Percentiles rank a stretch among this genome's conserved stretches.
phyloP scores from a whole-genome alignment of 2,888 invertebrate genomes.

The Andrena chrysosceles region DNA sequence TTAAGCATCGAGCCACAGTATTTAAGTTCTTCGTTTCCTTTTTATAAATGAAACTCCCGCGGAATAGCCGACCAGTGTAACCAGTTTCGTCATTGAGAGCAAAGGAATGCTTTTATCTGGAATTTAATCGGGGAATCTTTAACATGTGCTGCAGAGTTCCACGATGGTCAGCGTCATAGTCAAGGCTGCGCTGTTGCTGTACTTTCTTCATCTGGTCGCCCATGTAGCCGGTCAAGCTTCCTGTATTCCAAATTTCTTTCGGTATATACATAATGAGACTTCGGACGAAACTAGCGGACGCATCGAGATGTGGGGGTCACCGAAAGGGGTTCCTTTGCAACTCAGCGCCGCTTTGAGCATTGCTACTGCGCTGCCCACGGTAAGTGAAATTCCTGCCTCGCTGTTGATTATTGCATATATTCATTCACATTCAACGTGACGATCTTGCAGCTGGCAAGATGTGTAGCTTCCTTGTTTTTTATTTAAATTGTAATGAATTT shows the following conservation, averaged over 20 bases:
- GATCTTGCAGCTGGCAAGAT: too few species aligned
- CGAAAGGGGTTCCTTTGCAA: constrained; percentile 70
- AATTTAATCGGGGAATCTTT: constrained; percentile 1
- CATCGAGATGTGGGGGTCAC: constrained; percentile 75
- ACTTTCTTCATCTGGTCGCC: constrained; percentile 40
- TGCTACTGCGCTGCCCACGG: constrained; percentile 73
- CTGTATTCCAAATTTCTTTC: constrained; percentile 75
- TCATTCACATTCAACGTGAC: too few species aligned
- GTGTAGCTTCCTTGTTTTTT: too few species aligned
- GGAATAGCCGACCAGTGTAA: too few species aligned
- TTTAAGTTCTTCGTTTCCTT: too few species aligned
- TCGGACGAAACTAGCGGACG: constrained; percentile 72
- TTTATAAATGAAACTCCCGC: too few species aligned
- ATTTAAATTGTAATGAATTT: too few species aligned
- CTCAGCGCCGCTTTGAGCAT: constrained; percentile 74
- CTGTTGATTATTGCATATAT: too few species aligned
- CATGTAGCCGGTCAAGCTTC: constrained; percentile 62
- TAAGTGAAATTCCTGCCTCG: constrained; percentile 48
- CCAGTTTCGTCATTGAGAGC: too few species aligned
- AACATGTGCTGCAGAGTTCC: constrained; percentile 27
- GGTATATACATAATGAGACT: constrained; percentile 68
- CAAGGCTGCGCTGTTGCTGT: constrained; percentile 35
- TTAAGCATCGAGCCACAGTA: too few species aligned
- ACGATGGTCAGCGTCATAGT: constrained; percentile 53
- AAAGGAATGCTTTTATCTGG: not conserved